Evolutionary conservation across 2,888 invertebrate genomes (phyloP), one percentile per base, ranked within the genome.

Genomic region (Pyrrhosoma nymphula): DNA sequence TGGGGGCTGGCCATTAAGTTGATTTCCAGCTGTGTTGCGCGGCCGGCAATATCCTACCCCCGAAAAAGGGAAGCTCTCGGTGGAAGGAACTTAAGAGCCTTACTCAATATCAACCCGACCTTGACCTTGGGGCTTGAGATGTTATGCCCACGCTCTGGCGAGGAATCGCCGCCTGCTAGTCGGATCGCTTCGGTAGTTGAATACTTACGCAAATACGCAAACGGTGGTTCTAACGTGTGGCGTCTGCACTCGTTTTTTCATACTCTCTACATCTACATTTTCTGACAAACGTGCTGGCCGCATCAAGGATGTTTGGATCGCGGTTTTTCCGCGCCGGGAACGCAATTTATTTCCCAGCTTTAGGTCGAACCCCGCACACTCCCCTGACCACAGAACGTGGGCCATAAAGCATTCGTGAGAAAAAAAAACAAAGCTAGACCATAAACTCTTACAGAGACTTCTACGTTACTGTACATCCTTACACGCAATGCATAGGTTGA

Each of bases 121-220:
- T 91, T 91, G 60, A 91, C 91, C 91, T 91, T 91, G 91, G 39
- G 23, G 47, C 47, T 47, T 26, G 91, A 91, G 56, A 35, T 63
- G 63, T 30, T 26, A 23, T 91, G 23, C 91, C 91, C 60, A 39
- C 63, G 91, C 47, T 47, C 47, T 2, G 4, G 47, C 60, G 35
- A 91, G 88, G 60, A 91, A 39, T 18, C 63, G 47, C 2, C 47
- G 26, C 35, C 20, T 0, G 69, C 69, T 47, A 4, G 69, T n/a
- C 3, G 69, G n/a, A n/a, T 4, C 69, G 26, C 69, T n/a, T 69
- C 69, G 6, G 12, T n/a, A 69, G 69, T 69, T 26, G 69, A 69
- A 69, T 69, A 69, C 69, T 69, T n/a, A 69, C 69, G 69, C 69
- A 26, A 69, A 69, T 69, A n/a, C 69, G 69, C 69, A 69, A n/a